Percentiles rank a stretch among this genome's conserved stretches.
These are phyloP conservation scores for Vireo griseus DNA, from an alignment of 2,797 vertebrate species.

Conservation along the genomic window DNA sequence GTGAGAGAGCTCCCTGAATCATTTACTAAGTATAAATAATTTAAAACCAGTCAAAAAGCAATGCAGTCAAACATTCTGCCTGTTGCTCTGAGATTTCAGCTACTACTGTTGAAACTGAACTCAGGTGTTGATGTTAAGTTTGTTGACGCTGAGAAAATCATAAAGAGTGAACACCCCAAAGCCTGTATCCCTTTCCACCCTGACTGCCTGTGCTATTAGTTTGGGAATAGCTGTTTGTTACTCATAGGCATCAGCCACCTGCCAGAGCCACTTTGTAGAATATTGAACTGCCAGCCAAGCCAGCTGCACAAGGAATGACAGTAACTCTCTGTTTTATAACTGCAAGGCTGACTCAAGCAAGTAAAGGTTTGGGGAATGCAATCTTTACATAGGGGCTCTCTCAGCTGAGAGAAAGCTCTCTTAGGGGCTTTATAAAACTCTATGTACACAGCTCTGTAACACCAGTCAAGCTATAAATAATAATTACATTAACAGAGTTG, in stretches of 20 bases:
- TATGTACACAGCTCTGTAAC: not conserved
- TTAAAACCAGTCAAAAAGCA: not conserved
- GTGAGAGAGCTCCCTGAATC: not conserved
- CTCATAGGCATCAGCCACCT: not conserved
- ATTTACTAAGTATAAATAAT: slow-evolving; percentile 2
- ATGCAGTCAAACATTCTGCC: not conserved
- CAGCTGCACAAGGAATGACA: not conserved
- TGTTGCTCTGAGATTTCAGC: not conserved
- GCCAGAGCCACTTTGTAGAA: not conserved
- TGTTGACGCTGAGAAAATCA: not conserved
- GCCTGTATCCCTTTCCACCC: not conserved
- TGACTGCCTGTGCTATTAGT: not conserved
- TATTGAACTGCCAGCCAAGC: not conserved
- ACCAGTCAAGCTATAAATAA: not conserved
- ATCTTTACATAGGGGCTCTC: not conserved
- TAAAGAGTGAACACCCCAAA: not conserved
- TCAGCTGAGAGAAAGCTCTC: not conserved
- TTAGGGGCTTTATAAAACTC: not conserved
- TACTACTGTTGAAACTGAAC: not conserved
- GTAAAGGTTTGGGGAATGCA: not conserved
- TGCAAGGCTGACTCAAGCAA: not conserved
- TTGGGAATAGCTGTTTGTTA: not conserved
- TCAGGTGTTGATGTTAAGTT: not conserved
- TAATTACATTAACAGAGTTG: not conserved
- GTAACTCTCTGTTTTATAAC: not conserved